These are phyloP conservation scores for Lithophane semibrunnea DNA, from an alignment of 2,888 invertebrate species.

Conservation along the genomic window DNA sequence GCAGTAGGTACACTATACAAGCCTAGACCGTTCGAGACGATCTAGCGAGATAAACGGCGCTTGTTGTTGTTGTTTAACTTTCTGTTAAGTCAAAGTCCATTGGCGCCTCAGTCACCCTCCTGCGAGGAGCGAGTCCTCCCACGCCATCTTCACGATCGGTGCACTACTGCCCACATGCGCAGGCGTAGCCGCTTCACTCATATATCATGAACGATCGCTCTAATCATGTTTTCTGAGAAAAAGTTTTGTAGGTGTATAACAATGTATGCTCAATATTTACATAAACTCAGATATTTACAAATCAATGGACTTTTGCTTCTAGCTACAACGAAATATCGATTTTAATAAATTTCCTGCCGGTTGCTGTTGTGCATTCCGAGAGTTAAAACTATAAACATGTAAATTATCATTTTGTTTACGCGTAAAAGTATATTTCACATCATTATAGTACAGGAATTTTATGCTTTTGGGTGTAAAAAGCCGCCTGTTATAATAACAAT, in stretches of 20 bases:
- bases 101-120: slow-evolving; percentile 68
- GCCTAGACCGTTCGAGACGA: slow-evolving; percentile 9
- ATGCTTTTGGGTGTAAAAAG: background rate
- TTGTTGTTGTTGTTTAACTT: slow-evolving; percentile 53
- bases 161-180: slow-evolving; percentile 64
- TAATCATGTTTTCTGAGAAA: slow-evolving; percentile 59
- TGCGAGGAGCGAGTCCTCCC: slow-evolving; percentile 74
- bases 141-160: slow-evolving; percentile 64
- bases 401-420: slow-evolving; percentile 1
- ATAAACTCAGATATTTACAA: slow-evolving; percentile 56
- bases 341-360: slow-evolving; percentile 5
- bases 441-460: background rate
- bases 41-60: slow-evolving; percentile 34
- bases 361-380: background rate
- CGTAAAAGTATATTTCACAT: background rate
- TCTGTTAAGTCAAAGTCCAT: slow-evolving; percentile 60
- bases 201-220: slow-evolving; percentile 51
- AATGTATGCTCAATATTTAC: slow-evolving; percentile 54
- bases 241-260: slow-evolving; percentile 50
- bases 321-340: slow-evolving; percentile 18
- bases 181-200: slow-evolving; percentile 15
- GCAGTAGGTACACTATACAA: background rate
- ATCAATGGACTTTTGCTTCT: slow-evolving; percentile 24
- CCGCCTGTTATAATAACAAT: slow-evolving; percentile 7
- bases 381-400: background rate